Conservation (phyloP, 2,888 invertebrate genomes). For the Agriopis marginaria region DNA sequence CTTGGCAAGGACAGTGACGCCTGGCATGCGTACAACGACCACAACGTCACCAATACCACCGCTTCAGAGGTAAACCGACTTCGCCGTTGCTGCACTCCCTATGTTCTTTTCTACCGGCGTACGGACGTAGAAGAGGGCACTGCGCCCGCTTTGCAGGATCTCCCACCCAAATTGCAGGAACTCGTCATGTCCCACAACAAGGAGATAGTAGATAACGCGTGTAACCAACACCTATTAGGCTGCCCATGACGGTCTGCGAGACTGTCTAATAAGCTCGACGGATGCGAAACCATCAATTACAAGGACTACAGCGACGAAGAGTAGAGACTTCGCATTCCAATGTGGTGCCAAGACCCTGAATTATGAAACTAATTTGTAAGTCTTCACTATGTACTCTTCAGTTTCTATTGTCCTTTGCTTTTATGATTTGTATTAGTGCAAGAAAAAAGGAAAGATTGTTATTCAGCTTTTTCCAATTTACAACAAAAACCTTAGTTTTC, state of each 20-base stretch:
- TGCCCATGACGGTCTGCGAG: constrained; percentile 68
- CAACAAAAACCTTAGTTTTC: not conserved
- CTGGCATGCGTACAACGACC: constrained; percentile 95
- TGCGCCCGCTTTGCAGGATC: constrained; percentile 62
- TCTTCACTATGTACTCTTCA: not conserved
- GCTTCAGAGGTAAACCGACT: constrained; percentile 88
- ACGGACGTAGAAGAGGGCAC: constrained; percentile 76
- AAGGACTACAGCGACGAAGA: not conserved
- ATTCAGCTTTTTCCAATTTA: no score
- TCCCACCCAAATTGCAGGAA: constrained; percentile 68
- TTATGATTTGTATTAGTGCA: no score
- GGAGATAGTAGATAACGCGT: constrained; percentile 63
- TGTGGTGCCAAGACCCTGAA: not conserved
- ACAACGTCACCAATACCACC: constrained; percentile 87
- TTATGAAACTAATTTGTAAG: not conserved
- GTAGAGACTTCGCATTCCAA: not conserved
- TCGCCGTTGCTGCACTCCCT: constrained; percentile 92
- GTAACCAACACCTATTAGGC: constrained; percentile 50
- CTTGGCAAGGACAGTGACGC: constrained; percentile 89
- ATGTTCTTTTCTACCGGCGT: constrained; percentile 91
- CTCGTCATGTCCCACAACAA: constrained; percentile 71
- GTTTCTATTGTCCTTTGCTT: no score
- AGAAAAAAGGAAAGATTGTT: no score
- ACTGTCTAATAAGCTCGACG: constrained; percentile 61
- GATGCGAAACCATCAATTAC: constrained; percentile 54